Conservation (phyloP, 2,888 invertebrate genomes). For the Andrena fulva region DNA sequence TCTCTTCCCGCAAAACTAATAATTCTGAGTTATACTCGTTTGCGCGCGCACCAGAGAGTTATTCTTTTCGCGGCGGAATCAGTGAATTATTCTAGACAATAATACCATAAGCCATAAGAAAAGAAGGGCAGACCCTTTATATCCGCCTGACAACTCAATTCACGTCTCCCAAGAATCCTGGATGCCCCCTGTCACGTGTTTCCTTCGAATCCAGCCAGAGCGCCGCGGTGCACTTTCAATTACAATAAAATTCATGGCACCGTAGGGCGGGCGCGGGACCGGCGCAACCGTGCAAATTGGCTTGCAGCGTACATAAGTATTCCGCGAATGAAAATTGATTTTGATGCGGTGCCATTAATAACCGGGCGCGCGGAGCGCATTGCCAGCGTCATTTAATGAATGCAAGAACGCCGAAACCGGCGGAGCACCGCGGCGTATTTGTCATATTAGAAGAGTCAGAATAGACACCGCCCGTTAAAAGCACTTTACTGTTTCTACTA, state of each 20-base stretch:
- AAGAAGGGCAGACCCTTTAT: not conserved
- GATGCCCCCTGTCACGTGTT: not conserved
- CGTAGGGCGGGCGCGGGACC: not conserved
- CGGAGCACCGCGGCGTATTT: conserved; percentile 73
- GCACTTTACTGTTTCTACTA: conserved; percentile 82
- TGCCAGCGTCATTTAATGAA: conserved; percentile 82
- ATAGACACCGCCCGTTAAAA: conserved; percentile 81
- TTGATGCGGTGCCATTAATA: conserved; percentile 83
- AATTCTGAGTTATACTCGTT: too few relatives aligned
- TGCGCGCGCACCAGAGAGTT: too few relatives aligned
- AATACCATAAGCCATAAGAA: too few relatives aligned
- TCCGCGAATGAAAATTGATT: conserved; percentile 84
- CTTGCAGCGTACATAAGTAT: conserved; percentile 83
- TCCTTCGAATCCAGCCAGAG: conserved; percentile 20
- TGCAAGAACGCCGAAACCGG: conserved; percentile 79
- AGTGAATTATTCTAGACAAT: not conserved
- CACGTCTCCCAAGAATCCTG: conserved; percentile 4
- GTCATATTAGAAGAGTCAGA: conserved; percentile 81
- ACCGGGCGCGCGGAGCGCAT: conserved; percentile 71
- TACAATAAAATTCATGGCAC: conserved; percentile 79
- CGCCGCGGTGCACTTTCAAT: conserved; percentile 51
- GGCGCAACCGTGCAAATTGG: conserved; percentile 77
- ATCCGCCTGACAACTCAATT: not conserved
- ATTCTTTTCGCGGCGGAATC: not conserved
- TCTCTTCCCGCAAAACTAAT: too few relatives aligned